phyloP scores from a whole-genome alignment of 2,797 vertebrate species.

The Halcyon chelicuti region DNA sequence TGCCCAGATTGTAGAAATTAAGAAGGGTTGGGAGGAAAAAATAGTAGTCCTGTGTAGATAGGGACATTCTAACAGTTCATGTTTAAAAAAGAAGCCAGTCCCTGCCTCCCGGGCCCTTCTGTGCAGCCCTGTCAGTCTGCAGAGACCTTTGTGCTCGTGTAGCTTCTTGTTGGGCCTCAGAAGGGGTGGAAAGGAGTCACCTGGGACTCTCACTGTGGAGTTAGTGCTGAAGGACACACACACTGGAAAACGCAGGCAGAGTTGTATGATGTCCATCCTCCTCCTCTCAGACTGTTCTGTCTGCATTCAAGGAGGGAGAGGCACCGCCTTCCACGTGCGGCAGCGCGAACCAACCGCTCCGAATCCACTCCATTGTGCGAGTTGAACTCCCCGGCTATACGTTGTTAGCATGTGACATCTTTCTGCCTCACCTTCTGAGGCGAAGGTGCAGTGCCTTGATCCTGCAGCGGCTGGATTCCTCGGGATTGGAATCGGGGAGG shows the following conservation, averaged over 20 bases:
- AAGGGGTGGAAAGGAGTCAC: background rate
- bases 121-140: background rate
- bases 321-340: background rate
- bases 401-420: accelerated
- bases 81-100: background rate
- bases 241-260: background rate
- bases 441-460: background rate
- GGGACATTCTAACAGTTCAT: background rate
- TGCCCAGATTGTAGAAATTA: background rate
- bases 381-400: background rate
- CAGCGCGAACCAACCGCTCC: background rate
- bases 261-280: background rate
- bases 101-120: background rate
- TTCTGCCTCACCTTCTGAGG: background rate
- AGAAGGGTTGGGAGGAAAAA: background rate
- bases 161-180: background rate
- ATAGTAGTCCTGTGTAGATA: accelerated
- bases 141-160: background rate
- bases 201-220: background rate
- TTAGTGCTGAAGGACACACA: background rate
- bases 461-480: background rate
- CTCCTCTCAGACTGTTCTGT: background rate
- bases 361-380: background rate
- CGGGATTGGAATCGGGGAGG: background rate
- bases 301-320: background rate